Evolutionary conservation across 2,797 vertebrate genomes (phyloP), one percentile per base, ranked within the genome.

Genomic region (Catharus ustulatus): DNA sequence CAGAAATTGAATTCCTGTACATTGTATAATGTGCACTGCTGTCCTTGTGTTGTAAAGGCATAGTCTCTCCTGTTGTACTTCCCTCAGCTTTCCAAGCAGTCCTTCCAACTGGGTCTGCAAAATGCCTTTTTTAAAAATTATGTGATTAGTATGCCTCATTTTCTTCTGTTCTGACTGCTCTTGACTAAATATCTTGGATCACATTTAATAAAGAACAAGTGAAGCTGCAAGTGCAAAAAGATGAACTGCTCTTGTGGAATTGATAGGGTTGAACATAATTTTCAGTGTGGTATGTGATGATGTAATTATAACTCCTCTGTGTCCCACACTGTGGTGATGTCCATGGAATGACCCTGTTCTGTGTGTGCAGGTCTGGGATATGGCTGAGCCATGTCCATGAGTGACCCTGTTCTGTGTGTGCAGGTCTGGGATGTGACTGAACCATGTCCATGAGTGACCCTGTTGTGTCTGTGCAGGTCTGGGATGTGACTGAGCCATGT

Each of bases 21-120:
- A 0, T 2, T 30, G 22, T 18, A 6, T 13, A 30, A 5, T 2
- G 32, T 43, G 19, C 3, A 4, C 16, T 58, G 9, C 34, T 64
- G 46, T 90, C 32, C 58, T 46, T 12, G 16, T 6, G 27, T 36
- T 34, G n/a, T 16, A 14, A 63, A 64, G 34, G 51, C 34, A 24
- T 16, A 42, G 42, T 26, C 42, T 61, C 49, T 40, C 13, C 21
- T 29, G 27, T 55, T 89, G 29, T 10, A 27, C 38, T 32, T 82
- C 45, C 27, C 19, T 78, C 46, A 46, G 48, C 43, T 79, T 59
- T 49, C 55, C 34, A n/a, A 49, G 52, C 42, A 52, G 5, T 77
- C 42, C 15, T 82, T 89, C 24, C 54, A 55, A 48, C 62, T 78
- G 27, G 21, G 20, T 34, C 72, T 71, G 52, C n/a, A 52, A 52